phyloP scores from a whole-genome alignment of 2,888 invertebrate species.

The Encarsia formosa region DNA sequence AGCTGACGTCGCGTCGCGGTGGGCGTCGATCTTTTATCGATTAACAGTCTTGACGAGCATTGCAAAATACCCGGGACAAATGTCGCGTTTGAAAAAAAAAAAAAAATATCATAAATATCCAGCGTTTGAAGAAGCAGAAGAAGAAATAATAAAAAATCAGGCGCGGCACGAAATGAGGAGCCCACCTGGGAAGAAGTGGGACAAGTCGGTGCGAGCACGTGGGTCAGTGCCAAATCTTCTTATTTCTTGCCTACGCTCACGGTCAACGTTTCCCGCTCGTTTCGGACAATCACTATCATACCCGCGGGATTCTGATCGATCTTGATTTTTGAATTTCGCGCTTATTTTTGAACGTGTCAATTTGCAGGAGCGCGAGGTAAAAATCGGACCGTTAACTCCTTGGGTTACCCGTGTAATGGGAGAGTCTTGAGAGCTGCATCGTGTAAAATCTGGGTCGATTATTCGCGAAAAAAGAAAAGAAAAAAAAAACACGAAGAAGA shows the following conservation, averaged over 20 bases:
- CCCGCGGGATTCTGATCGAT: neutral
- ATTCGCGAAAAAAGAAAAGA: too few species aligned
- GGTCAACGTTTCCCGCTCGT: slow-evolving; percentile 28
- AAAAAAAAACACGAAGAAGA: too few species aligned
- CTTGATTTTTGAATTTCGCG: neutral
- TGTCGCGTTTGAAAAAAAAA: too few species aligned
- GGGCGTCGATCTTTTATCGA: slow-evolving; percentile 4
- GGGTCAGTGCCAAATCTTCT: slow-evolving; percentile 46
- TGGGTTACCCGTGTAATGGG: slow-evolving; percentile 10
- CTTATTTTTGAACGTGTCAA: neutral
- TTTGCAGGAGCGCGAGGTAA: neutral
- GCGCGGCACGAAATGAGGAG: slow-evolving; percentile 1
- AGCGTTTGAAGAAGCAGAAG: too few species aligned
- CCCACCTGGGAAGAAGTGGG: slow-evolving; percentile 37
- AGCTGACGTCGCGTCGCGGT: neutral
- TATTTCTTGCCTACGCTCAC: slow-evolving; percentile 13
- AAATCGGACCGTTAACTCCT: neutral
- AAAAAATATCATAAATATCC: too few species aligned
- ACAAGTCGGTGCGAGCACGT: slow-evolving; percentile 37
- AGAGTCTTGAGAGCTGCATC: slow-evolving; percentile 5
- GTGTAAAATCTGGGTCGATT: slow-evolving; percentile 6
- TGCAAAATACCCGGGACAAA: too few species aligned
- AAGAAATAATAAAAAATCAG: too few species aligned
- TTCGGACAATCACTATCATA: neutral
- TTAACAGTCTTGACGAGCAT: too few species aligned